A percentile compares a stretch with the other conserved stretches of the same genome.
Conservation (phyloP, 2,113 vertebrate genomes). For the Cyprinodon tularosa region DNA sequence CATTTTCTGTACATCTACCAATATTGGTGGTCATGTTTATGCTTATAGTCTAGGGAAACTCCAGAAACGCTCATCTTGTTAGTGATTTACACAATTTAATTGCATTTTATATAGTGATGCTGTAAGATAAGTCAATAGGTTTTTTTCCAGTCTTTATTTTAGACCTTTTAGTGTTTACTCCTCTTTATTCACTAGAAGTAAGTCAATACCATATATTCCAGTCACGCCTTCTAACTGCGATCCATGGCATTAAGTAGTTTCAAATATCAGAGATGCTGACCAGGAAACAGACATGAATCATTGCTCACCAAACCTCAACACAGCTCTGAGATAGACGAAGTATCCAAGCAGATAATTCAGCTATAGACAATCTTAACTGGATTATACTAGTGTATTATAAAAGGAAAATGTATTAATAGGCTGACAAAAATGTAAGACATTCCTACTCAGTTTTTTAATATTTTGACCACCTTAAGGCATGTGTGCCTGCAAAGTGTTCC, state of each 20-base stretch:
- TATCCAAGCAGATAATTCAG: slow-evolving; percentile 28
- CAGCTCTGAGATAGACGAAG: slow-evolving; percentile 6
- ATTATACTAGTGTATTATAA: not conserved
- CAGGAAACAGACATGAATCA: slow-evolving; percentile 55
- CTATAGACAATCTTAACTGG: slow-evolving; percentile 24
- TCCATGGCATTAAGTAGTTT: slow-evolving; percentile 54
- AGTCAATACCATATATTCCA: slow-evolving; percentile 44
- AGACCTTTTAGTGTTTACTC: slow-evolving; percentile 25
- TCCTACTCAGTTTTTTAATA: not conserved
- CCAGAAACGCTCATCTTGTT: not conserved
- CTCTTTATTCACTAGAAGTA: slow-evolving; percentile 2
- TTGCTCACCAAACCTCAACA: not conserved
- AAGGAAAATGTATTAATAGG: slow-evolving; percentile 5
- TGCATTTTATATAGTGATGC: not conserved
- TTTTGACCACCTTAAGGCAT: not conserved
- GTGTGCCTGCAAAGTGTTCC: not conserved
- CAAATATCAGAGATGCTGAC: slow-evolving; percentile 46
- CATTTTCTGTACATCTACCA: not conserved
- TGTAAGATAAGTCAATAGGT: not conserved
- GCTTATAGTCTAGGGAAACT: not conserved
- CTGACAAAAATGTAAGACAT: not conserved
- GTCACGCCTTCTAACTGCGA: slow-evolving; percentile 30
- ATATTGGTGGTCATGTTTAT: not conserved
- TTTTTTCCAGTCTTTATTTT: slow-evolving; percentile 34
- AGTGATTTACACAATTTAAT: not conserved